These are phyloP conservation scores for Petrocephalus schoutedeni DNA, from an alignment of 2,797 vertebrate species.

Conservation along the genomic window DNA sequence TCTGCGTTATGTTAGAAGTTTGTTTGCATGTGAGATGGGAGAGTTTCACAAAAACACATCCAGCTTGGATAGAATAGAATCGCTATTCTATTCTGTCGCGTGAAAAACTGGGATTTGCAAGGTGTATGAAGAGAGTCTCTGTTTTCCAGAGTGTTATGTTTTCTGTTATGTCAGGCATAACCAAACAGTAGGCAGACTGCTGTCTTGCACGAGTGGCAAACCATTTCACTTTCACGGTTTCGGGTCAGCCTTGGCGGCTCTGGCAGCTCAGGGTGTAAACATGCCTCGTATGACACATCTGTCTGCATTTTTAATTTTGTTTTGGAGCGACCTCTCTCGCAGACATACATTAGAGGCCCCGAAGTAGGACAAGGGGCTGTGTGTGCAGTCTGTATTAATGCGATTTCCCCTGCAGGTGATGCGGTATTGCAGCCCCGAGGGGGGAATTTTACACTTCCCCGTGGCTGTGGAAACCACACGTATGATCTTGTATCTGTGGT, in stretches of 20 bases:
- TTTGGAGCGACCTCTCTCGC: constrained; percentile 26
- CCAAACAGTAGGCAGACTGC: not conserved
- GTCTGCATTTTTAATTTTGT: not conserved
- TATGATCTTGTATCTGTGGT: not conserved
- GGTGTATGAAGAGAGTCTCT: not conserved
- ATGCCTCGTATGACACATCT: not conserved
- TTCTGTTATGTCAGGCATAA: not conserved
- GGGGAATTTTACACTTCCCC: not conserved
- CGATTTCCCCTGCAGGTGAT: not conserved
- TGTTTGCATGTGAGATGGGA: not conserved
- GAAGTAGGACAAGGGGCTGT: not conserved
- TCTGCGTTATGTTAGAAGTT: not conserved
- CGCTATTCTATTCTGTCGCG: not conserved
- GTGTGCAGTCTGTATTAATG: not conserved
- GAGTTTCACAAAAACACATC: not conserved
- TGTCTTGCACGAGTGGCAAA: not conserved
- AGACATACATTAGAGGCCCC: not conserved
- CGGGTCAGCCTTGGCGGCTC: not conserved
- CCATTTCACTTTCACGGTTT: not conserved
- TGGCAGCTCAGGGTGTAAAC: not conserved
- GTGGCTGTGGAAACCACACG: not conserved
- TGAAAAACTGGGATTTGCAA: not conserved
- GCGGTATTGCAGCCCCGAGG: not conserved
- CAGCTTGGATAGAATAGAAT: too few species aligned
- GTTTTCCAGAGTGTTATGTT: not conserved